These are phyloP conservation scores for Pandemis corylana DNA, from an alignment of 2,888 invertebrate species.

Conservation along the genomic window DNA sequence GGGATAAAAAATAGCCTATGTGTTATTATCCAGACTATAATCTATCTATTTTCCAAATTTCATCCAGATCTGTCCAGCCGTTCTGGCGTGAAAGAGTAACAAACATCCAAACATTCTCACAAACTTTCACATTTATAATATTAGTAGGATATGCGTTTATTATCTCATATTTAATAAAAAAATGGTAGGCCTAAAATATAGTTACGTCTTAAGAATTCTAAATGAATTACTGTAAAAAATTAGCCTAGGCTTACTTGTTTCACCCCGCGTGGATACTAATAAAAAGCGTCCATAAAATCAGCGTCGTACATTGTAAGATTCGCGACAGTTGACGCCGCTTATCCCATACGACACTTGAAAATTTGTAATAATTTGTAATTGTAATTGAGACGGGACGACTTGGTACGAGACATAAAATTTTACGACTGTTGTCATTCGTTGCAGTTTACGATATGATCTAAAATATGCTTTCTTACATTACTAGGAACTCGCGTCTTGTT, in stretches of 20 bases:
- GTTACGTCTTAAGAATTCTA: neutral
- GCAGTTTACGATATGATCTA: constrained; percentile 78
- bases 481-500: constrained; percentile 67
- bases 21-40: too few species aligned
- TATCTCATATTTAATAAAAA: too few species aligned
- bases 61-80: too few species aligned
- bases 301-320: constrained; percentile 59
- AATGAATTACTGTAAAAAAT: neutral
- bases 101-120: too few species aligned
- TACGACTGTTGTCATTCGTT: constrained; percentile 77
- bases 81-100: too few species aligned
- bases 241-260: constrained; percentile 2
- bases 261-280: constrained; percentile 4
- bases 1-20: too few species aligned
- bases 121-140: too few species aligned
- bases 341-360: constrained; percentile 66
- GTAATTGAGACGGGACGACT: constrained; percentile 77
- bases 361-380: constrained; percentile 83
- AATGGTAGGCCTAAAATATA: neutral
- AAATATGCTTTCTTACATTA: constrained; percentile 75
- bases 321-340: constrained; percentile 54
- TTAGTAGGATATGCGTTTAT: too few species aligned
- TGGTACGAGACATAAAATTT: constrained; percentile 75
- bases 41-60: too few species aligned
- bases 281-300: constrained; percentile 50